phyloP scores from a whole-genome alignment of 2,113 vertebrate species.

The Antechinus flavipes region DNA sequence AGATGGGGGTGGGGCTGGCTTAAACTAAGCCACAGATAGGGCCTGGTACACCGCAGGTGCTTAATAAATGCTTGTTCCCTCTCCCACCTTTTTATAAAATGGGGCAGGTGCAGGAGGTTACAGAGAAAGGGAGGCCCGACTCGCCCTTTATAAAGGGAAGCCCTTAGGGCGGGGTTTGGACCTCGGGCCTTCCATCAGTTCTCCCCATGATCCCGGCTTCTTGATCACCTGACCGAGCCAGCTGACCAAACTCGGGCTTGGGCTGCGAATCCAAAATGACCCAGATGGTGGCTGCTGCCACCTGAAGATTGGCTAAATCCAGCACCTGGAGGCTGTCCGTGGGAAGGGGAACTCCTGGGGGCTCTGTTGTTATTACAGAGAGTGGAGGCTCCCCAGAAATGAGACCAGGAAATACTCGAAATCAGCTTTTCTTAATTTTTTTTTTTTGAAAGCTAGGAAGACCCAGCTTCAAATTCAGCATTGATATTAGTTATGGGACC shows the following conservation, averaged over 20 bases:
- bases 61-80: not conserved
- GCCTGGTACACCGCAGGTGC: not conserved
- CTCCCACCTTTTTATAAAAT: not conserved
- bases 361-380: too few species aligned
- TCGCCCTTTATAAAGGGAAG: not conserved
- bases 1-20: not conserved
- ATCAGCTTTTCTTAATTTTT: not conserved
- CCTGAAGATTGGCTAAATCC: too few species aligned
- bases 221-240: not conserved
- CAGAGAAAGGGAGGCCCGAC: not conserved
- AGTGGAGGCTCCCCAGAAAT: too few species aligned
- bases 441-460: not conserved
- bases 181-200: not conserved
- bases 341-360: too few species aligned
- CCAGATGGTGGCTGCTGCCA: too few species aligned
- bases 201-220: not conserved
- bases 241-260: not conserved
- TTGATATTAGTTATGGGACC: not conserved
- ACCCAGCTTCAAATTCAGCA: not conserved
- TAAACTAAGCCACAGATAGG: not conserved
- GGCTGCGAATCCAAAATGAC: not conserved
- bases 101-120: not conserved
- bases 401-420: not conserved
- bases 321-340: accelerated
- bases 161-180: too few species aligned